Evolutionary conservation across 2,797 vertebrate genomes (phyloP).

Genomic region (Xenops minutus): DNA sequence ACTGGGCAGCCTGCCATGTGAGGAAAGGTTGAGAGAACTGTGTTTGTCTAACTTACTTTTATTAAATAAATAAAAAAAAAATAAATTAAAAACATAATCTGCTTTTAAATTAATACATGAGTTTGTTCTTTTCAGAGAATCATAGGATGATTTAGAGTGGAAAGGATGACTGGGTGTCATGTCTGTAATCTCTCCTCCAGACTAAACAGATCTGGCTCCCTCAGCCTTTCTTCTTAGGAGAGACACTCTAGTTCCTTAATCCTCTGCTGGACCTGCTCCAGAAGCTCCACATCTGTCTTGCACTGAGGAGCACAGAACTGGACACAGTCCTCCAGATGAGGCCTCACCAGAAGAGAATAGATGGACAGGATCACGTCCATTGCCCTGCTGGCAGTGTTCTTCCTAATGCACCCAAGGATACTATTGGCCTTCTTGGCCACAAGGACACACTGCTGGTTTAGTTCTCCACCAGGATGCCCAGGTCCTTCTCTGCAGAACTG

Average conservation of each 20-base stretch:
- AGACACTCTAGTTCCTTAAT: not conserved
- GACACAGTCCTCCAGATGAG: not conserved
- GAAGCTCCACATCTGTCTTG: not conserved
- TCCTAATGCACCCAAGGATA: not conserved
- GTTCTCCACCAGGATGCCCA: not conserved
- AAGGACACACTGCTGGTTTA: not conserved
- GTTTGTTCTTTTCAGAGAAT: not conserved
- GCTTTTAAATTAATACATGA: not conserved
- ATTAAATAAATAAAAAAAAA: not conserved
- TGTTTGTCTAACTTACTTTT: accelerated
- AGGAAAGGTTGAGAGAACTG: not conserved
- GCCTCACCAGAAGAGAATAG: not conserved
- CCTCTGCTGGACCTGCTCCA: not conserved
- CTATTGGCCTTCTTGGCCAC: not conserved
- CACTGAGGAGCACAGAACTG: not conserved
- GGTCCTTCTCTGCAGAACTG: not conserved
- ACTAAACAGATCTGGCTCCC: not conserved
- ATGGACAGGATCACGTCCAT: no score
- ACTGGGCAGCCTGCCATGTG: not conserved
- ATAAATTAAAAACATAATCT: accelerated
- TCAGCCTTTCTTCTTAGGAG: not conserved
- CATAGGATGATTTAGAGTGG: not conserved
- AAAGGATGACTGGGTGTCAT: not conserved
- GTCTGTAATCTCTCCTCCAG: not conserved
- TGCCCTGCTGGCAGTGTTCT: not conserved